Evolutionary conservation across 2,113 vertebrate genomes (phyloP), one percentile per base, ranked within the genome.

Genomic region (Heterotis niloticus): DNA sequence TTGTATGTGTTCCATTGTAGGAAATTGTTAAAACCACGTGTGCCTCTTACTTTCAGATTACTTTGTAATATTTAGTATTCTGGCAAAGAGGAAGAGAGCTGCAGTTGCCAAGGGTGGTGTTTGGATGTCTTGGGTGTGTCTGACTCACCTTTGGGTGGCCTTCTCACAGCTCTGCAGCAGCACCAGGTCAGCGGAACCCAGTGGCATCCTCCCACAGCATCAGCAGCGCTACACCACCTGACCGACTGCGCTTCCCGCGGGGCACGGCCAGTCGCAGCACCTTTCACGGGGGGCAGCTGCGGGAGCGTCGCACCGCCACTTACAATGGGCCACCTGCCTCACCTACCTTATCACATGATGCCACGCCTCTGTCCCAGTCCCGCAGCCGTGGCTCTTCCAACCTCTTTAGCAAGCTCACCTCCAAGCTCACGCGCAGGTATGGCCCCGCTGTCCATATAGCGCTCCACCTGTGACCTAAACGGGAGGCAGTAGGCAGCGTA

Each of bases 401-500:
- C 79, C 95, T 99, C 0, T 98, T 99, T 85, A 96, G 93, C 84
- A 99, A 99, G 85, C 93, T 99, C 77, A 99, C 97, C 84, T 99
- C 96, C 59, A 98, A 98, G 78, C 95, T 99, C 44, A 99, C 96
- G 0, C 93, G 96, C 90, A 98, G 98, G 98, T 99, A 95, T 87
- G 18, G 18, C 60, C 24, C 10, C 20, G 3, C 12, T 56, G 52
- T 1, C 64, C 20, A 1, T 56, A n/a, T 26, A 54, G 13, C 34
- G 7, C 10, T 62, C 1, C 70, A 34, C 51, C 51, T 72, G 51
- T 23, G 7, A 51, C 54, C 0, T 26, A 10, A 7, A 44, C 3
- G 34, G 34, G 34, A 7, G 2, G 34, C 34, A 44, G 7, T 44
- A 44, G 34, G 34, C 34, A 44, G 34, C 34, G 7, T 44, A 44